A percentile compares a stretch with the other conserved stretches of the same genome.
Conservation (phyloP, 2,797 vertebrate genomes). For the Fistularia commersonii region DNA sequence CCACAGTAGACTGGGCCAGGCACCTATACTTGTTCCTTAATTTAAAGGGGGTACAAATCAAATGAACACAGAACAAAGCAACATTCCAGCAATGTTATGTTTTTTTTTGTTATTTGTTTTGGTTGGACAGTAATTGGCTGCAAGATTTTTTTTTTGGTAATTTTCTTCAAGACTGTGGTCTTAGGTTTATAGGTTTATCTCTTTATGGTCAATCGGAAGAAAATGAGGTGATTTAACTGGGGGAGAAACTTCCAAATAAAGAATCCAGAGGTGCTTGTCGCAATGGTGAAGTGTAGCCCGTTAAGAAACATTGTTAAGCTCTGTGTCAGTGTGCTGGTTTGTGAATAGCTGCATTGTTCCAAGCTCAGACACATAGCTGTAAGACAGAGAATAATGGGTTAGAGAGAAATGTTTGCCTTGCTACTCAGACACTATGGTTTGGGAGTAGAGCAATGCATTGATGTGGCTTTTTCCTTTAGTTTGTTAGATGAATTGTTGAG, state of each 20-base stretch:
- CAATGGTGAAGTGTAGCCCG: slow-evolving; percentile 24
- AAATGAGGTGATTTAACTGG: slow-evolving; percentile 41
- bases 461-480: not conserved
- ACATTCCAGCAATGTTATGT: too few relatives aligned
- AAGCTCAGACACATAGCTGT: slow-evolving; percentile 11
- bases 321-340: slow-evolving; percentile 2
- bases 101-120: too few relatives aligned
- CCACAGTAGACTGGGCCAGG: too few relatives aligned
- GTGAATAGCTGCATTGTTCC: slow-evolving; percentile 38
- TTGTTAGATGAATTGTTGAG: not conserved
- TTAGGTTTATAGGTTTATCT: slow-evolving; percentile 65
- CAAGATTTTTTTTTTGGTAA: slow-evolving; percentile 61
- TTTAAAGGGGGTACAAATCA: too few relatives aligned
- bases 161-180: slow-evolving; percentile 33
- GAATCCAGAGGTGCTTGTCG: slow-evolving; percentile 34
- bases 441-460: not conserved
- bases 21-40: too few relatives aligned
- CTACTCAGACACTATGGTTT: not conserved
- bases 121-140: slow-evolving; percentile 3
- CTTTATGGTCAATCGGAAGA: slow-evolving; percentile 69
- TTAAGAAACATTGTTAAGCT: slow-evolving; percentile 22
- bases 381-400: slow-evolving; percentile 17
- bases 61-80: too few relatives aligned
- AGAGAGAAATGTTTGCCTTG: slow-evolving; percentile 6
- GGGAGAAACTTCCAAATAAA: slow-evolving; percentile 67